Evolutionary conservation across 2,113 vertebrate species (phyloP).

Genomic region (Gymnorhina tibicen): DNA sequence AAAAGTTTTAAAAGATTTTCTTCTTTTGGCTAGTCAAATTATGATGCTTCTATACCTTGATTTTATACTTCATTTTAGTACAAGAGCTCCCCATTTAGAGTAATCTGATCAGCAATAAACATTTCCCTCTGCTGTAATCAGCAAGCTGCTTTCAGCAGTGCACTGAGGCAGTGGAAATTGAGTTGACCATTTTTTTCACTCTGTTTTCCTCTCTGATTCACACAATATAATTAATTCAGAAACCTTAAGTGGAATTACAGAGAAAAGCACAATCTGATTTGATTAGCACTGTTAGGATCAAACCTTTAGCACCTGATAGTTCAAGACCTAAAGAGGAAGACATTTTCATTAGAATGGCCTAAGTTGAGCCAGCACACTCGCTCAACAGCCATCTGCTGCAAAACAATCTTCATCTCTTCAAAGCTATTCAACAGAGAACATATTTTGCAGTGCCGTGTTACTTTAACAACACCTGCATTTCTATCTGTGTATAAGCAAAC

Average conservation of each 20-base stretch:
- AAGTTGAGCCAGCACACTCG: neutral
- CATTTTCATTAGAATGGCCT: neutral
- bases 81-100: neutral
- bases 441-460: neutral
- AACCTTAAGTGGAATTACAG: neutral
- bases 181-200: neutral
- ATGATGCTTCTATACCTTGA: neutral
- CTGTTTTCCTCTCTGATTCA: neutral
- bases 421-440: neutral
- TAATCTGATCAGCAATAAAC: neutral
- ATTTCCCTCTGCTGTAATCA: neutral
- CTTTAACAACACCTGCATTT: neutral
- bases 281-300: neutral
- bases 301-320: neutral
- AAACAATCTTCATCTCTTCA: neutral
- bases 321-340: neutral
- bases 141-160: neutral
- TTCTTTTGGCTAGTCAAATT: neutral
- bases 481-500: neutral
- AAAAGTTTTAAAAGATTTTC: neutral
- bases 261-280: neutral
- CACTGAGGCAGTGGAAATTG: neutral
- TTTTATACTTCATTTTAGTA: neutral
- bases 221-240: neutral
- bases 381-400: neutral